phyloP scores from a whole-genome alignment of 2,113 vertebrate species.

The Ptyas mucosa region DNA sequence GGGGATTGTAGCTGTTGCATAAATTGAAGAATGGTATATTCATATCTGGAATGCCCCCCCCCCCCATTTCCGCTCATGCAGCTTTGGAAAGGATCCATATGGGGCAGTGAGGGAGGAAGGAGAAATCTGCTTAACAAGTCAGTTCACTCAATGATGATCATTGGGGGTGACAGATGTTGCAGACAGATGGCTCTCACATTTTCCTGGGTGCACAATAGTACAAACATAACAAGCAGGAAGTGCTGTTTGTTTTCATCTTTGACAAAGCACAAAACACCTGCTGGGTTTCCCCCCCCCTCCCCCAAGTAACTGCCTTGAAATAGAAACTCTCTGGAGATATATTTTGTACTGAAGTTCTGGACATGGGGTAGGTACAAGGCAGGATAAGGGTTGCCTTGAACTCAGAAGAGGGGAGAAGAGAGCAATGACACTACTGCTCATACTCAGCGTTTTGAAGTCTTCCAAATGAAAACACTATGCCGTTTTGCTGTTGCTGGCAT shows the following conservation, averaged over 20 bases:
- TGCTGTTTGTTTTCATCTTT: neutral
- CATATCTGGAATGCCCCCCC: neutral
- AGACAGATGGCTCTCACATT: neutral
- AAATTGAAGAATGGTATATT: neutral
- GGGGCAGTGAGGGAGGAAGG: neutral
- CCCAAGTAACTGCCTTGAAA: neutral
- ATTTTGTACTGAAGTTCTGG: neutral
- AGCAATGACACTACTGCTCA: neutral
- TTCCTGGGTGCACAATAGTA: neutral
- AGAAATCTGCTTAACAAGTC: neutral
- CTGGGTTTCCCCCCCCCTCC: rapidly evolving
- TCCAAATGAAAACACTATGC: neutral
- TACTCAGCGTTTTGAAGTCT: neutral
- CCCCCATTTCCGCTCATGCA: neutral
- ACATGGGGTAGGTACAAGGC: neutral
- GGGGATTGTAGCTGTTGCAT: neutral
- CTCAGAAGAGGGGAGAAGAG: neutral
- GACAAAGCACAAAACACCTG: neutral
- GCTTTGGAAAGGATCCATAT: neutral
- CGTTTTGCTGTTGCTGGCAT: neutral
- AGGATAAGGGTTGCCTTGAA: neutral
- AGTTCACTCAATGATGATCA: neutral
- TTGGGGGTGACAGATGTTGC: neutral
- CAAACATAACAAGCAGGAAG: neutral
- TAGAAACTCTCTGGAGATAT: neutral